Evolutionary conservation across 2,113 vertebrate species (phyloP).

Genomic region (Campylomormyrus numenius): DNA sequence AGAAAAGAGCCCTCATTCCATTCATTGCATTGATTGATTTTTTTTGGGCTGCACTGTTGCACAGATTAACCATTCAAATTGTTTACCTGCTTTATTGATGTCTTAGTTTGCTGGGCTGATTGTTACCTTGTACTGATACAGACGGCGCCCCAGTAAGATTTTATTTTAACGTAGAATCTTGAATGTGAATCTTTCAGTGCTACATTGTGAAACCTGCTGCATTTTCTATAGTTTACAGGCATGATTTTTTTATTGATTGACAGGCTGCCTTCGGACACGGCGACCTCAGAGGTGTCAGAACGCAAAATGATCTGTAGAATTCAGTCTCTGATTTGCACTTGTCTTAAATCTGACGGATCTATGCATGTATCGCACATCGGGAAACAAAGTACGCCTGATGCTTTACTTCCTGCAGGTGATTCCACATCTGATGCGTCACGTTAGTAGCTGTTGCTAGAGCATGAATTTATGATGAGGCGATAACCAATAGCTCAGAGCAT

Average conservation of each 20-base stretch:
- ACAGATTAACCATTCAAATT: neutral
- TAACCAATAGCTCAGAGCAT: neutral
- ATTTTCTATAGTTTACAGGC: neutral
- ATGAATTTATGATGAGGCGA: neutral
- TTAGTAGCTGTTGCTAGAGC: neutral
- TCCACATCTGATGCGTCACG: neutral
- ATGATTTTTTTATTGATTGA: neutral
- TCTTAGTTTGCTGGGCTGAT: neutral
- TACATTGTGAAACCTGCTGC: neutral
- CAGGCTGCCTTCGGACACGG: neutral
- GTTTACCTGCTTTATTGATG: neutral
- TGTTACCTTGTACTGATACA: neutral
- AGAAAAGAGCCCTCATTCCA: neutral
- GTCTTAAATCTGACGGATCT: neutral
- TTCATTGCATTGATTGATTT: neutral
- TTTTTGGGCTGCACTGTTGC: neutral
- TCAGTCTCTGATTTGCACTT: neutral
- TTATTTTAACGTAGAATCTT: neutral
- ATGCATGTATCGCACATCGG: neutral
- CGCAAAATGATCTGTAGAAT: neutral
- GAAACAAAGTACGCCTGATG: neutral
- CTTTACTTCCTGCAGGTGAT: neutral
- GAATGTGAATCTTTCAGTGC: neutral
- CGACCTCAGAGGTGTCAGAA: neutral
- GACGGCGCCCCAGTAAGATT: neutral